These are phyloP conservation scores for Erithacus rubecula DNA, from an alignment of 2,797 vertebrate species.

Conservation along the genomic window DNA sequence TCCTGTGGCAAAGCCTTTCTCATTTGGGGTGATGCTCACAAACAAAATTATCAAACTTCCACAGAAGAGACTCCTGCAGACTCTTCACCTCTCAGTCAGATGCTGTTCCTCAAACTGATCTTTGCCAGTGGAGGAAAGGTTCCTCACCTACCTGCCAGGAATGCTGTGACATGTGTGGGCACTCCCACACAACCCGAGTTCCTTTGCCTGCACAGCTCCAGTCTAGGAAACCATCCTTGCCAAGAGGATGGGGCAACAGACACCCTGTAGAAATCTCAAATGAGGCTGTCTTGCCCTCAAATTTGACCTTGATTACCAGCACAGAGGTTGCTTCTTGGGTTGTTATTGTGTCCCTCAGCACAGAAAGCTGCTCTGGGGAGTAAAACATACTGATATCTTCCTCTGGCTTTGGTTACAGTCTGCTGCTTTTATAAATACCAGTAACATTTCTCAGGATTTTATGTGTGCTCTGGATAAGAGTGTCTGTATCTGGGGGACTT, in stretches of 20 bases:
- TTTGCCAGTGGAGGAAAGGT: not conserved
- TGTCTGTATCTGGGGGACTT: not conserved
- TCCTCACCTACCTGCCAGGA: not conserved
- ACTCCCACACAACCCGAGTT: not conserved
- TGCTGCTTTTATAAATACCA: not conserved
- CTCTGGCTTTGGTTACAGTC: not conserved
- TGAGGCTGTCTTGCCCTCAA: not conserved
- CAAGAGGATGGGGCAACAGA: not conserved
- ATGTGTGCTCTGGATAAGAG: not conserved
- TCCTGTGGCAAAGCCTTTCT: not conserved
- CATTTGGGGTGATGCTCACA: not conserved
- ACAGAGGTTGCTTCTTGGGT: not conserved
- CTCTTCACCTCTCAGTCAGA: not conserved
- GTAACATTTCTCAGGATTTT: not conserved
- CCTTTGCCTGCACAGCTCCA: not conserved
- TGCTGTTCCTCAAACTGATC: not conserved
- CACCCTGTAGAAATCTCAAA: not conserved
- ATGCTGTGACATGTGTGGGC: fast-evolving
- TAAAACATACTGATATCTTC: not conserved
- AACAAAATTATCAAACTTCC: not conserved
- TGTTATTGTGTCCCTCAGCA: not conserved
- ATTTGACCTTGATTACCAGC: not conserved
- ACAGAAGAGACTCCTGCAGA: not conserved
- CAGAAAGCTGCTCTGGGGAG: not conserved
- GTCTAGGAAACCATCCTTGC: not conserved